Percentiles rank a stretch among this genome's conserved stretches.
Evolutionary conservation across 1,140 invertebrate genomes (phyloP).

Genomic region (Ostrea denselamellosa): DNA sequence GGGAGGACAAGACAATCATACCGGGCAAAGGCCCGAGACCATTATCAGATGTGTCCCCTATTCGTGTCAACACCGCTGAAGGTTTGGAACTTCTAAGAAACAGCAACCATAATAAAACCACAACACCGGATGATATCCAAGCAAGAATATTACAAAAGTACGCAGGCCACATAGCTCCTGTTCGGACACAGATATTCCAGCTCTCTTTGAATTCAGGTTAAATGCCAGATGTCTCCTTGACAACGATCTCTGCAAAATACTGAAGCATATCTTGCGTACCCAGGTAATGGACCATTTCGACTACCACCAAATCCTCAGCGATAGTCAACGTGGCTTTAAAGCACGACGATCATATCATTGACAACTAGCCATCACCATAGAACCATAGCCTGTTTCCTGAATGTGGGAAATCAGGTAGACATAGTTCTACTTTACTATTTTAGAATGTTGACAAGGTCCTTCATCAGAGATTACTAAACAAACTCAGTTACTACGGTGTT

Average conservation of each 20-base stretch:
- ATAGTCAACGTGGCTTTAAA: background rate
- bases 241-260: background rate
- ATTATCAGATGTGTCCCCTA: no score
- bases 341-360: background rate
- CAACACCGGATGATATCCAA: background rate
- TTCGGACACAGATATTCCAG: slow-evolving; percentile 2
- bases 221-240: background rate
- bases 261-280: background rate
- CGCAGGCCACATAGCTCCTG: background rate
- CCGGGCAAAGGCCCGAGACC: no score
- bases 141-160: background rate
- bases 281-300: slow-evolving; percentile 18
- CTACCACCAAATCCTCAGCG: background rate
- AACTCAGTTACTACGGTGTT: slow-evolving; percentile 40
- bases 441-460: slow-evolving; percentile 44
- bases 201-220: background rate
- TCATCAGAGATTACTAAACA: slow-evolving; percentile 38
- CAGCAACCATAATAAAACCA: no score
- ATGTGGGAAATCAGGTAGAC: slow-evolving; percentile 32
- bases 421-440: slow-evolving; percentile 26
- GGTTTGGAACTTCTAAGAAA: no score
- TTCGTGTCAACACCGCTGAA: no score
- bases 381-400: background rate
- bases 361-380: background rate
- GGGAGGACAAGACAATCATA: no score